phyloP scores from a whole-genome alignment of 1,140 invertebrate species.

The Chironomus tepperi region DNA sequence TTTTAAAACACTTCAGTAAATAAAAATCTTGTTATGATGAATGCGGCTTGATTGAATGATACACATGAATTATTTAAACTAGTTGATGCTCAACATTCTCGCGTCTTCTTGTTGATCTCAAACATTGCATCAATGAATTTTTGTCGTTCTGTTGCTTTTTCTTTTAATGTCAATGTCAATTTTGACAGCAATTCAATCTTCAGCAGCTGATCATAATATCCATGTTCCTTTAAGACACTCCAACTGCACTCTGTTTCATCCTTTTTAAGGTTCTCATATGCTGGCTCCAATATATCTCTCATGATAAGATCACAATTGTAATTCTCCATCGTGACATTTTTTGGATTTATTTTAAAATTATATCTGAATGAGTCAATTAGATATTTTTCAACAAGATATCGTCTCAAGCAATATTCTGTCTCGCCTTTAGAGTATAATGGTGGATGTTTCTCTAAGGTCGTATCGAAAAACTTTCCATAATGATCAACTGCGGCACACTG shows the following conservation, averaged over 20 bases:
- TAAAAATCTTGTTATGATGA: too few species aligned
- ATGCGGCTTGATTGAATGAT: too few species aligned
- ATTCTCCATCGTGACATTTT: constrained; percentile 11
- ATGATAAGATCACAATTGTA: constrained; percentile 5
- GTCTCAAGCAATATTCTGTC: not conserved
- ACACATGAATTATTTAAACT: too few species aligned
- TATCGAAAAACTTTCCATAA: constrained; percentile 4
- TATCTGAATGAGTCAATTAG: not conserved
- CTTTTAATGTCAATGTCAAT: not conserved
- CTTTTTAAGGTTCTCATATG: not conserved
- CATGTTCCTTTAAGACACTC: not conserved
- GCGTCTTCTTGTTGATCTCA: not conserved
- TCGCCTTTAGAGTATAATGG: not conserved
- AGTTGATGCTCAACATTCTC: too few species aligned
- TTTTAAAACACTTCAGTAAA: too few species aligned
- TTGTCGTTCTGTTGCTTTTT: not conserved
- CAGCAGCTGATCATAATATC: constrained; percentile 14
- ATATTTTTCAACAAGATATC: constrained; percentile 3
- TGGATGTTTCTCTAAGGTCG: not conserved
- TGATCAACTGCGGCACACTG: not conserved
- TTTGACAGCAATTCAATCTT: not conserved
- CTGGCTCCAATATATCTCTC: not conserved
- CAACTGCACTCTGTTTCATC: not conserved
- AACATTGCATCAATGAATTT: constrained; percentile 16
- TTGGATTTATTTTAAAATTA: constrained; percentile 1